Evolutionary conservation across 1,140 invertebrate species (phyloP).

Genomic region (Drosophila saltans): DNA sequence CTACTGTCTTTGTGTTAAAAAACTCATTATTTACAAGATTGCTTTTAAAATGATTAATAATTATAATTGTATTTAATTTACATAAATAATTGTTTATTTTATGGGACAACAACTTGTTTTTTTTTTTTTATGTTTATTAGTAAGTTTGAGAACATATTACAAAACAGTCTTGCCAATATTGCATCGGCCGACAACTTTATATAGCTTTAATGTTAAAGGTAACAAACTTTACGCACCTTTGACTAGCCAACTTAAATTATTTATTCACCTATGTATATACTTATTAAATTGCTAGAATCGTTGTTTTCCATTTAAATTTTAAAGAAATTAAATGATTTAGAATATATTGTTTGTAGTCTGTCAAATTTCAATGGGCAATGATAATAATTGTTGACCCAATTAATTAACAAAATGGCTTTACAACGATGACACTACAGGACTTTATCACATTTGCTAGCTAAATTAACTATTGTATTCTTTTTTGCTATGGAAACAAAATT

Average conservation of each 20-base stretch:
- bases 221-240: too few species aligned
- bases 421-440: background rate
- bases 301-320: too few species aligned
- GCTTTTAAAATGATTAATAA: background rate
- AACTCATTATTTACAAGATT: background rate
- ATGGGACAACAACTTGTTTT: background rate
- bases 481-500: background rate
- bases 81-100: background rate
- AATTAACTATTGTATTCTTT: background rate
- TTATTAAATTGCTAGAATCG: too few species aligned
- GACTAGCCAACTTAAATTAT: too few species aligned
- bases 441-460: background rate
- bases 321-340: background rate
- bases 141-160: too few species aligned
- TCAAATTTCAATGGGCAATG: background rate
- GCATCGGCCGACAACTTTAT: too few species aligned
- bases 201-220: background rate
- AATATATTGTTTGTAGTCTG: background rate
- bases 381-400: background rate
- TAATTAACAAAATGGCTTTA: background rate
- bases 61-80: background rate
- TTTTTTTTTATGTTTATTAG: background rate
- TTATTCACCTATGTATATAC: too few species aligned
- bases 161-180: too few species aligned
- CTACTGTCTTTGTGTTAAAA: too few species aligned